Evolutionary conservation across 2,797 vertebrate species (phyloP).

Genomic region (Syngnathus rostellatus): DNA sequence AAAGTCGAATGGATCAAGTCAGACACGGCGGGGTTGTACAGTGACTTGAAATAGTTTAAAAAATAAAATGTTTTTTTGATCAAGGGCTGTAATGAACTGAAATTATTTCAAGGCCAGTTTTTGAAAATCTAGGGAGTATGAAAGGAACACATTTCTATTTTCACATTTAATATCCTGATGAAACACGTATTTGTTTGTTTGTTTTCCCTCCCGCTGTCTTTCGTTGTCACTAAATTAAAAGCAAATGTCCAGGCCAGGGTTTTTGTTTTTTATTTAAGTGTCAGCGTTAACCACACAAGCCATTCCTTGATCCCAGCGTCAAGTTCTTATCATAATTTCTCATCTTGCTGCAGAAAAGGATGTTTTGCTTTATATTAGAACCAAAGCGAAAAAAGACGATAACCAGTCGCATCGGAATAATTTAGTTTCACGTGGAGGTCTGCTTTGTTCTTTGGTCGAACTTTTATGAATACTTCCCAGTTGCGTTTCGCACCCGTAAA

Average conservation of each 20-base stretch:
- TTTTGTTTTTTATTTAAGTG: background rate
- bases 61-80: no score
- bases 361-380: background rate
- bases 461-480: background rate
- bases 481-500: background rate
- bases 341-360: background rate
- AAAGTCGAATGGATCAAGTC: background rate
- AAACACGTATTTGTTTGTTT: background rate
- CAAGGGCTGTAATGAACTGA: no score
- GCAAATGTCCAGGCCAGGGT: slow-evolving; percentile 11
- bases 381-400: background rate
- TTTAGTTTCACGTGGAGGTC: no score
- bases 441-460: background rate
- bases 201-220: background rate
- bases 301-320: background rate
- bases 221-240: background rate
- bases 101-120: no score
- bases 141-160: background rate
- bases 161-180: background rate
- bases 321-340: slow-evolving; percentile 4
- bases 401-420: background rate
- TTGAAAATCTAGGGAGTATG: background rate
- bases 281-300: background rate
- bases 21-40: background rate
- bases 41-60: no score